A percentile compares a stretch with the other conserved stretches of the same genome.
Conservation (phyloP, 2,113 vertebrate species). For the Tricholaema leucomelas region DNA sequence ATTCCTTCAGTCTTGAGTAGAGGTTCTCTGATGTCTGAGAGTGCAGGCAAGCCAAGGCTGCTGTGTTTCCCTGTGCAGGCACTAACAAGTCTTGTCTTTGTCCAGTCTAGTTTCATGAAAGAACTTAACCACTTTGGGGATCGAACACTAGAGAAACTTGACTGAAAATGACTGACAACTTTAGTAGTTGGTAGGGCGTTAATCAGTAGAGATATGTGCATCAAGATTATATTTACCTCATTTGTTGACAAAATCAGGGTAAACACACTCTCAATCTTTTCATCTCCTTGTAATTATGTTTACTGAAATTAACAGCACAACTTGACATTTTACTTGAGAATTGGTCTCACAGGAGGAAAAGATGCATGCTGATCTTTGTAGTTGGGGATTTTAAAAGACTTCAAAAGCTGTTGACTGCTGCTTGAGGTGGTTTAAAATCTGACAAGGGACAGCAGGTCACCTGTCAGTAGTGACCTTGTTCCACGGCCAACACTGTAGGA, state of each 20-base stretch:
- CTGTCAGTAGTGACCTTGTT: not conserved
- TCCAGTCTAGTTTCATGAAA: not conserved
- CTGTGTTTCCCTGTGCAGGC: not conserved
- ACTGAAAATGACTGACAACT: not conserved
- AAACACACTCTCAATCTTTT: slow-evolving; percentile 24
- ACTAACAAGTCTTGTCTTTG: not conserved
- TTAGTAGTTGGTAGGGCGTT: not conserved
- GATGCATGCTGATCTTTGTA: not conserved
- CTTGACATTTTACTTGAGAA: slow-evolving; percentile 28
- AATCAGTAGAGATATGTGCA: not conserved
- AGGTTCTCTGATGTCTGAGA: not conserved
- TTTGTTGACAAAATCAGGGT: slow-evolving; percentile 45
- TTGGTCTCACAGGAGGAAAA: not conserved
- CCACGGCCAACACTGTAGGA: not conserved
- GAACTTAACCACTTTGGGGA: not conserved
- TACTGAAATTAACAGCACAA: slow-evolving; percentile 36
- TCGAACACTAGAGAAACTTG: not conserved
- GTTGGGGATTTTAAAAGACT: not conserved
- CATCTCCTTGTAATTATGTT: not conserved
- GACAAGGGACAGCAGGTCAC: not conserved
- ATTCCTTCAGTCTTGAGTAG: not conserved
- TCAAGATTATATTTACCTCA: not conserved
- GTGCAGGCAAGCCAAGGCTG: not conserved
- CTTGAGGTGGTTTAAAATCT: not conserved
- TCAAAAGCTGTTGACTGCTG: not conserved